Base-by-base conservation (phyloP, 2,888 invertebrate genomes). In the Pardosa pseudoannulata region DNA sequence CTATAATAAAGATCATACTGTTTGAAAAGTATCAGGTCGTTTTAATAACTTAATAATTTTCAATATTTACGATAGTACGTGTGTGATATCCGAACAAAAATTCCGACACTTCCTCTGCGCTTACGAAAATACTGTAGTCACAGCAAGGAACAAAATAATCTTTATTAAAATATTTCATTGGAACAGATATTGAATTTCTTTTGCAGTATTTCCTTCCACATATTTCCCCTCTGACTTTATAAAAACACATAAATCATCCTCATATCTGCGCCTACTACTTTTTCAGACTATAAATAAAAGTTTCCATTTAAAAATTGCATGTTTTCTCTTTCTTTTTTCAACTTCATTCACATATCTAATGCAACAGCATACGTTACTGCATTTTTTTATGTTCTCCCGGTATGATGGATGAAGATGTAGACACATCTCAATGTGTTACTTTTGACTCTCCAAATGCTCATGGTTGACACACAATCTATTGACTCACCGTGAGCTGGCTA, bases 381-480 rank as follows among this genome's bases (percentile, higher is more conserved):
- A 23, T 56, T 23, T 56, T n/a, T n/a, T n/a, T n/a, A n/a, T n/a
- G n/a, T n/a, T 56, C 23, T 56, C 23, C 23, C 1, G n/a, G 2
- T 23, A 6, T 56, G 56, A 56, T 56, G 19, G 56, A 56, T 56
- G 56, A 11, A 23, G 56, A 19, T 11, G 11, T 19, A 56, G 23
- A 23, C 56, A 56, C 56, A 23, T 62, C 27, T 29, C 32, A 64
- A 27, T 78, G 68, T 56, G 32, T 56, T 62, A 29, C 71, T 62
- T 71, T 64, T 67, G 67, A 23, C 68, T 36, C 41, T 5, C 1
- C 19, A 13, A 46, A 46, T 50, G 3, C 27, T 41, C 23, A 13
- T 29, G 39, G 46, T 65, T 23, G 46, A 19, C 32, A 19, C 13
- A 56, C n/a, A 32, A 32, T 78, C 70, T 78, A 36, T 56, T 78